phyloP scores from a whole-genome alignment of 1,140 invertebrate species.

The Eufriesea mexicana region DNA sequence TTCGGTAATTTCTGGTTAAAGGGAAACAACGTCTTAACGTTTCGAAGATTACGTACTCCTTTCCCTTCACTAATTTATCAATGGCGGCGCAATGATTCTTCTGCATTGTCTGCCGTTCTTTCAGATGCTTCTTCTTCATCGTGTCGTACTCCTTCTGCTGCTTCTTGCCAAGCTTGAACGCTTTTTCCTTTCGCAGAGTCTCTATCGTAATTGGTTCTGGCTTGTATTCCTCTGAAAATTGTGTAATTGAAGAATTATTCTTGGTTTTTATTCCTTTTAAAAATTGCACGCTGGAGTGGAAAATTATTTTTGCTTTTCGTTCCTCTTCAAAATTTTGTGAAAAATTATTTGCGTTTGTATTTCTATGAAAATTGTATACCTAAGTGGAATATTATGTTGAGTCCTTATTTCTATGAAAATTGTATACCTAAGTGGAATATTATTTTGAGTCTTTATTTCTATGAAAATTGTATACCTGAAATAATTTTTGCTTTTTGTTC shows the following conservation, averaged over 20 bases:
- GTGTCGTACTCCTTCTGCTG: conserved; percentile 97
- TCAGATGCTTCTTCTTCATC: conserved; percentile 95
- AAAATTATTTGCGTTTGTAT: too few relatives aligned
- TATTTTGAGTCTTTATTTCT: too few relatives aligned
- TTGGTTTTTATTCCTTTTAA: too few relatives aligned
- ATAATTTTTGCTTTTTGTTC: too few relatives aligned
- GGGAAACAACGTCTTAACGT: neutral
- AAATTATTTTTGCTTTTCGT: too few relatives aligned
- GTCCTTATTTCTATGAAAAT: too few relatives aligned
- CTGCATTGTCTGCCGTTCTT: conserved; percentile 95
- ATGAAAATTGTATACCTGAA: too few relatives aligned
- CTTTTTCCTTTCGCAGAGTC: conserved; percentile 94
- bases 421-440: too few relatives aligned
- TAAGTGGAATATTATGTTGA: too few relatives aligned
- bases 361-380: too few relatives aligned
- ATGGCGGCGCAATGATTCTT: conserved; percentile 96
- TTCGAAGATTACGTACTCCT: conserved; percentile 86
- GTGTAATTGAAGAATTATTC: neutral
- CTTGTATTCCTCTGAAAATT: conserved; percentile 82
- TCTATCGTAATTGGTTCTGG: conserved; percentile 96
- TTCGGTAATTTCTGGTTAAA: neutral
- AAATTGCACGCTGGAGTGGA: too few relatives aligned
- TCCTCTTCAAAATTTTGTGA: too few relatives aligned
- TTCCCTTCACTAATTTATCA: conserved; percentile 96
- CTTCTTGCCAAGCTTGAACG: conserved; percentile 96